A percentile compares a stretch with the other conserved stretches of the same genome.
phyloP scores from a whole-genome alignment of 2,888 invertebrate species.

The Myopa tessellatipennis region DNA sequence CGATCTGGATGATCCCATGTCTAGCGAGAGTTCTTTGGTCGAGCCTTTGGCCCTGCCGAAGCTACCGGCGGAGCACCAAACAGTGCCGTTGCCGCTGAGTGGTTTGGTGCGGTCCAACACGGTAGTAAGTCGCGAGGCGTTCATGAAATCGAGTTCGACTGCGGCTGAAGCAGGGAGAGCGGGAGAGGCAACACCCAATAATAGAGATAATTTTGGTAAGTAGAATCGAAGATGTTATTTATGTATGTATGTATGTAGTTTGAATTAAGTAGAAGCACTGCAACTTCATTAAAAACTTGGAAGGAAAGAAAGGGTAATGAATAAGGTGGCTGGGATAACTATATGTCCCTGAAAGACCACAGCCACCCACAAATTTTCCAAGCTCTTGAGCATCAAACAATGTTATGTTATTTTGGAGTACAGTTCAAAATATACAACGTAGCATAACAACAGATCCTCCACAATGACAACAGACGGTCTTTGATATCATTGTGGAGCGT shows the following conservation, averaged over 20 bases:
- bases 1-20: constrained; percentile 71
- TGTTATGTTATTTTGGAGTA: no score
- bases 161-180: neutral
- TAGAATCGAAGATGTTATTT: neutral
- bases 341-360: no score
- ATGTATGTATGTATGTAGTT: neutral
- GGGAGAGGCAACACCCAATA: neutral
- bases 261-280: no score
- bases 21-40: constrained; percentile 64
- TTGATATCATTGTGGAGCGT: no score
- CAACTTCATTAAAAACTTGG: no score
- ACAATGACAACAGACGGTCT: no score
- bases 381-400: no score
- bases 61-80: constrained; percentile 63
- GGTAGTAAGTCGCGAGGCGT: constrained; percentile 62
- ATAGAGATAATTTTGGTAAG: constrained; percentile 24
- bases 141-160: constrained; percentile 7
- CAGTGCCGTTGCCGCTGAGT: constrained; percentile 62
- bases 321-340: no score
- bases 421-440: no score
- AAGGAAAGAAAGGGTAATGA: no score
- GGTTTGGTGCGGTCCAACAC: constrained; percentile 66
- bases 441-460: no score
- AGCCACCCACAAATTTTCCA: no score
- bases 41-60: constrained; percentile 66